Conservation (phyloP, 2,113 vertebrate species). For the Sigmodon hispidus region DNA sequence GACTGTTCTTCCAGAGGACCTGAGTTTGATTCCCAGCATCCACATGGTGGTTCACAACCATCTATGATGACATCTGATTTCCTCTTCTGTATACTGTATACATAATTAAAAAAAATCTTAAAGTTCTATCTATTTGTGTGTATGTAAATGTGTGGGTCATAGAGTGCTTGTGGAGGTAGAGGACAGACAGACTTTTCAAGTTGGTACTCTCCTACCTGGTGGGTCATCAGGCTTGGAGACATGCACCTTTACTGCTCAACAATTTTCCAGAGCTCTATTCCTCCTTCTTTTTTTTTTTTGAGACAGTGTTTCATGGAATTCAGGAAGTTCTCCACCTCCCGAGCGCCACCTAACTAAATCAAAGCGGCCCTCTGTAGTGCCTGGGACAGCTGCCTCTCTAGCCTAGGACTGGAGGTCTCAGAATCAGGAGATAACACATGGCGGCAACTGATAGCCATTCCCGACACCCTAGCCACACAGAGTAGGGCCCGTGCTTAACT, state of each 20-base stretch:
- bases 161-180: neutral
- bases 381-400: neutral
- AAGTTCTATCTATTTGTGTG: no score
- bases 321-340: neutral
- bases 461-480: neutral
- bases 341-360: neutral
- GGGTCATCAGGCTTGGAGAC: neutral
- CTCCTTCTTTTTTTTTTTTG: neutral
- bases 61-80: no score
- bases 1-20: no score
- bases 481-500: neutral
- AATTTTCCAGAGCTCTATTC: neutral
- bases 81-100: no score
- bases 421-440: neutral
- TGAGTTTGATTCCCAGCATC: no score
- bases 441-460: neutral
- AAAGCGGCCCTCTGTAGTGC: neutral
- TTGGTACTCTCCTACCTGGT: neutral
- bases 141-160: neutral
- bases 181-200: neutral
- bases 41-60: no score
- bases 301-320: neutral
- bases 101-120: no score
- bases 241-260: neutral
- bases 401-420: neutral